Base-by-base conservation (phyloP, 2,888 invertebrate genomes). In the Calliscelio sp. region DNA sequence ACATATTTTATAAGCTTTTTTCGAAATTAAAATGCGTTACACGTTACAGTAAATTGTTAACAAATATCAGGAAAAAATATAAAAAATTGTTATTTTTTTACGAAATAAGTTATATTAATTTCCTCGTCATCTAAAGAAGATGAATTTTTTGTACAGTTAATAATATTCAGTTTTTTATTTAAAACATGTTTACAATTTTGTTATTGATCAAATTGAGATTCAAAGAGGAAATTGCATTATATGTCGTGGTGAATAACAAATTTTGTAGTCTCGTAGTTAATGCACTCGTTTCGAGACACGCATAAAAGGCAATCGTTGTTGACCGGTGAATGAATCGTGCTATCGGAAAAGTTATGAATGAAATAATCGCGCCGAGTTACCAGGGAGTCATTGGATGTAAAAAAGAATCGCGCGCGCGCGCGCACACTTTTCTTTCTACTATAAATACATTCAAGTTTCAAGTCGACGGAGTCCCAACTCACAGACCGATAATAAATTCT, bases 321-420 rank as follows among this genome's bases (percentile, higher is more conserved):
- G 32, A 51, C 8, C 32, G 65, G 53, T 75, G 75, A 75, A 75
- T 75, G 66, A 49, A 55, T 73, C 49, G 66, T 49, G 66, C n/a
- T 68, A 77, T 77, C 77, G 77, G 77, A 57, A 68, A 75, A 75
- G 53, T 75, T 75, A 46, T 75, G 75, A 75, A 75, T 75, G 75
- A 75, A 75, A 55, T 75, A 75, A 65, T 55, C 55, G 63, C 24
- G 46, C 51, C 25, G 32, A 44, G 55, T 70, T 57, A 57, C 57
- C 53, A 51, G 32, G 44, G 32, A 51, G 44, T 41, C 59, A 24
- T 53, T 25, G 53, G 14, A 4, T 49, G 32, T 49, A 22, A 73
- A 73, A 59, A 53, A 68, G 11, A 18, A 24, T n/a, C n/a, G n/a
- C n/a, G n/a, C n/a, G 38, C 49, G 22, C 24, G 14, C 49, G 49